phyloP scores from a whole-genome alignment of 2,888 invertebrate genomes.

The Patella depressa region DNA sequence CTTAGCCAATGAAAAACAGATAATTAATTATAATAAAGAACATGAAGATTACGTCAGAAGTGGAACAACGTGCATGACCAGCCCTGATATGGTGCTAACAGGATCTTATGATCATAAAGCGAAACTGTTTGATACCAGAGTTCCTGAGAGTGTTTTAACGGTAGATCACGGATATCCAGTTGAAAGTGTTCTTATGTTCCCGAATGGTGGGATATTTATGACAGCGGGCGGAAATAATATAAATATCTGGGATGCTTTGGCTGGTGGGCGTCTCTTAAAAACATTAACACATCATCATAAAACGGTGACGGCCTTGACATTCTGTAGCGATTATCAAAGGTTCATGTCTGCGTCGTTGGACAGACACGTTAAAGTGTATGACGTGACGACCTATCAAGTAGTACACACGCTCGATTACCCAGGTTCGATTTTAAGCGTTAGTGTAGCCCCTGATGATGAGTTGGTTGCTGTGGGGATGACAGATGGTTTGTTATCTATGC shows the following conservation, averaged over 20 bases:
- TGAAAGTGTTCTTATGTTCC: constrained; percentile 88
- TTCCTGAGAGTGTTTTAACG: constrained; percentile 78
- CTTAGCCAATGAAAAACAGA: constrained; percentile 84
- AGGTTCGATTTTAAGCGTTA: constrained; percentile 90
- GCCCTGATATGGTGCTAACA: constrained; percentile 65
- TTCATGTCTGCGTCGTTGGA: constrained; percentile 92
- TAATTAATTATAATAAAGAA: constrained; percentile 74
- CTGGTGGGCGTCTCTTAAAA: constrained; percentile 84
- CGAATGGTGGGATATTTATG: constrained; percentile 89
- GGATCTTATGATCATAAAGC: constrained; percentile 88
- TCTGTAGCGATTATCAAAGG: constrained; percentile 86
- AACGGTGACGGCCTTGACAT: constrained; percentile 88
- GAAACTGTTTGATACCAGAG: constrained; percentile 88
- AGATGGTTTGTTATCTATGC: constrained; percentile 90
- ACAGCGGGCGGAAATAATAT: constrained; percentile 92
- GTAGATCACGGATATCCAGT: constrained; percentile 92
- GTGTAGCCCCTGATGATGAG: constrained; percentile 81
- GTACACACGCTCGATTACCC: constrained; percentile 92
- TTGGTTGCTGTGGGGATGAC: constrained; percentile 92
- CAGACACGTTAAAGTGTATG: constrained; percentile 91
- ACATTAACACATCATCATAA: constrained; percentile 94
- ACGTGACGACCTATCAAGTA: constrained; percentile 86
- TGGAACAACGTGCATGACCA: constrained; percentile 82
- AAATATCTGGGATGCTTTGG: constrained; percentile 92
- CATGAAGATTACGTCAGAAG: constrained; percentile 86